Evolutionary conservation across 2,113 vertebrate species (phyloP).

Genomic region (Paratilapia polleni): DNA sequence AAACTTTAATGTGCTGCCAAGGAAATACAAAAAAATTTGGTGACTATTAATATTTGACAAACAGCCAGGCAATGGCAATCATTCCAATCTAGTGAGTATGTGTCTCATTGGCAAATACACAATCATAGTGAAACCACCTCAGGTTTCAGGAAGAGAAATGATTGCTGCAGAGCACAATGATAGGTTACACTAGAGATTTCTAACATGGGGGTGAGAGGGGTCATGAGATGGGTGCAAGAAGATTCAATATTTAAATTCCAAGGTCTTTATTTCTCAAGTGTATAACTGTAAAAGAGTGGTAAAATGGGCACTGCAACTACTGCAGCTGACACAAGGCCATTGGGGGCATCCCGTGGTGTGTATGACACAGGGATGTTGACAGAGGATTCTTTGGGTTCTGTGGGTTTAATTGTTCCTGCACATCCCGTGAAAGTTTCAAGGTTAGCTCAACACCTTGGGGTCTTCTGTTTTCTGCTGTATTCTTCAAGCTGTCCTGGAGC

Average conservation of each 20-base stretch:
- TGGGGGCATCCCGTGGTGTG: not conserved
- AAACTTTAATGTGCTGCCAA: slow-evolving; percentile 21
- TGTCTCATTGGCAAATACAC: slow-evolving; percentile 20
- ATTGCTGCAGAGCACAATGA: not conserved
- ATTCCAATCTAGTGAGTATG: not conserved
- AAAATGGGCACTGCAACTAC: not conserved
- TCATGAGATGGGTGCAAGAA: not conserved
- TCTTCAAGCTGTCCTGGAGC: not conserved
- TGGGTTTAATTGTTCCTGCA: not conserved
- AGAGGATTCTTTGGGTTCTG: not conserved
- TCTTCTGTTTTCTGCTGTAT: not conserved
- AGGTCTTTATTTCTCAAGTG: not conserved
- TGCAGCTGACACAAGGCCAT: not conserved
- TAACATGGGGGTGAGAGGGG: not conserved
- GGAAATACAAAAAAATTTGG: not conserved
- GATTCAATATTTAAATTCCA: not conserved
- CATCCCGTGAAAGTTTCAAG: not conserved
- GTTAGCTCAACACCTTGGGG: not conserved
- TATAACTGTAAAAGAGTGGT: not conserved
- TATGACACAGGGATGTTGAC: fast-evolving
- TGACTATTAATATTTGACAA: not conserved
- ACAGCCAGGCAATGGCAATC: not conserved
- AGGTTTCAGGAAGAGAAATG: not conserved
- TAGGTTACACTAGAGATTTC: not conserved
- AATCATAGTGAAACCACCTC: slow-evolving; percentile 15